Evolutionary conservation across 2,888 invertebrate genomes (phyloP), one percentile per base, ranked within the genome.

Genomic region (Drosophila atripex): DNA sequence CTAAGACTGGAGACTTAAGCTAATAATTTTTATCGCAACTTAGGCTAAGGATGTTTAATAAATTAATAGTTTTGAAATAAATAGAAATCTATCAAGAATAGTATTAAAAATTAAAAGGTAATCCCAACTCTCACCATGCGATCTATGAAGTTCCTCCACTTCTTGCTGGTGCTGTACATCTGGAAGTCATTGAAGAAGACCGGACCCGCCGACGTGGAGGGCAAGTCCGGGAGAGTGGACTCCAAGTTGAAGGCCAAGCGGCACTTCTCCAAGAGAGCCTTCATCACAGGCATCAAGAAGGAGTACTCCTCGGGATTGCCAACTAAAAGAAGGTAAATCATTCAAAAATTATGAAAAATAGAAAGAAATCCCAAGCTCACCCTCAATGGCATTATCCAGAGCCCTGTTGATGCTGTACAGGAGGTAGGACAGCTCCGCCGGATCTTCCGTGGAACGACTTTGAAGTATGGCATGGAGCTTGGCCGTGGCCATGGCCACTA

Each of bases 131-230:
- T 90, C 79, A 93, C 93, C 91, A 92, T 92, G 64, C 91, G 92
- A 25, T 92, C 92, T 28, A 93, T 91, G 73, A 93, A 93, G 59
- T 89, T 88, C 3, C 84, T 90, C 94, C 94, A 94, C 75, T 93
- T 93, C 55, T 92, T 92, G 49, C 92, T 91, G 3, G 92, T 91
- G 75, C 92, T 92, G 80, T 93, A 94, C 74, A 91, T 91, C 88
- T 93, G 93, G 79, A 94, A 94, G 78, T 93, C 93, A 73, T 94
- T 93, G 80, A 93, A 94, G 89, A 94, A 94, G 0, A 93, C 92
- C 0, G 93, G 93, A 1, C 93, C 93, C 12, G 93, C 91, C 9
- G 92, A 90, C 1, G 93, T 93, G 5, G 92, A 90, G 0, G 94
- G 93, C 46, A 94, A 84, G 73, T 92, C 91, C 0, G 93, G 92